phyloP scores from a whole-genome alignment of 2,113 vertebrate genomes.

The Cebidichthys violaceus region DNA sequence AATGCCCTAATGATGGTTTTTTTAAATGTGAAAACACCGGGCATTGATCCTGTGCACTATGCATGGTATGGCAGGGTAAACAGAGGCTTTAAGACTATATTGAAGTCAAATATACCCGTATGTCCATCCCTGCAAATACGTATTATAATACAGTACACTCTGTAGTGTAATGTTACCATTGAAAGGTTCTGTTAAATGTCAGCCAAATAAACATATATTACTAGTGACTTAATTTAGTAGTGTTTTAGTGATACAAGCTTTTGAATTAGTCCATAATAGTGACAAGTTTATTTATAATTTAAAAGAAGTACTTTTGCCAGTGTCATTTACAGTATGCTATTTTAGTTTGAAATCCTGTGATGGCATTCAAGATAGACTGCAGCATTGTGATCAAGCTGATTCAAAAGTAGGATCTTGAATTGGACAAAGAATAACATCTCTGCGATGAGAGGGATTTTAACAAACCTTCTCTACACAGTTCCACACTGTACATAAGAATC shows the following conservation, averaged over 20 bases:
- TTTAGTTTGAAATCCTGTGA: conserved; percentile 27
- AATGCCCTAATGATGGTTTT: conserved; percentile 15
- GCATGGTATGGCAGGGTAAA: conserved; percentile 64
- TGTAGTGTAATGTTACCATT: conserved; percentile 57
- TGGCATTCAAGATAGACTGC: neutral
- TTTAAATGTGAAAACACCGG: conserved; percentile 5
- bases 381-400: conserved; percentile 12
- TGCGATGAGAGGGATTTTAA: conserved; percentile 40
- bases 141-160: conserved; percentile 38
- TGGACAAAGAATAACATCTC: conserved; percentile 26
- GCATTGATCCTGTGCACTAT: conserved; percentile 60
- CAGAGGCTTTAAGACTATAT: conserved; percentile 35
- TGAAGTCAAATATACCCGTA: conserved; percentile 46
- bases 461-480: conserved; percentile 37
- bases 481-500: conserved; percentile 45
- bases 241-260: conserved; percentile 56
- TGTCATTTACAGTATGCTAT: conserved; percentile 26
- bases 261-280: conserved; percentile 50
- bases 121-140: conserved; percentile 49
- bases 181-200: conserved; percentile 68
- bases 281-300: conserved; percentile 42
- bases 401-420: conserved; percentile 24
- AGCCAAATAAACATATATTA: conserved; percentile 46
- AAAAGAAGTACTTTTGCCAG: conserved; percentile 41
- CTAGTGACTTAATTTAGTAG: conserved; percentile 54